Evolutionary conservation across 1,140 invertebrate genomes (phyloP).

Genomic region (Phenacoccus solenopsis): DNA sequence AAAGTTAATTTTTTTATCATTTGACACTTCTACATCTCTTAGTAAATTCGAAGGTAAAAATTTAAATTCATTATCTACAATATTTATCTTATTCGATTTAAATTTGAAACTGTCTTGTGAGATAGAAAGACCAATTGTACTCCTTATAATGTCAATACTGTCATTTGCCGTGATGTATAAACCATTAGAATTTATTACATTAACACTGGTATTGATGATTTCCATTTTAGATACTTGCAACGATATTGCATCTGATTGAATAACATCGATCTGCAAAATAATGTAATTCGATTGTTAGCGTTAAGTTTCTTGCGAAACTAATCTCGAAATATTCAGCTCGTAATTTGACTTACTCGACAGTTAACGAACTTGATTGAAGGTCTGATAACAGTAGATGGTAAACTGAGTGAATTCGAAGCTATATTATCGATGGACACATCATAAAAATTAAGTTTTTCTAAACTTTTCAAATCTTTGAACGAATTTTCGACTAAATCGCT

Average conservation of each 20-base stretch:
- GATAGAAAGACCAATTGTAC: background rate
- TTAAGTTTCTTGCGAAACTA: background rate
- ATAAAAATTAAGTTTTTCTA: background rate
- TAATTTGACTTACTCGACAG: background rate
- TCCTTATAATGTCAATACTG: background rate
- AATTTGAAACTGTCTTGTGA: background rate
- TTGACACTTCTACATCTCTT: conserved; percentile 6
- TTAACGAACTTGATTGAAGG: background rate
- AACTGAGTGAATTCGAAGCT: background rate
- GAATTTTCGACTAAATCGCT: background rate
- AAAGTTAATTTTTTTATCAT: conserved; percentile 16
- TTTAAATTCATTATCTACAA: conserved; percentile 14
- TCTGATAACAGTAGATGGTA: background rate
- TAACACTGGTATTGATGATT: background rate
- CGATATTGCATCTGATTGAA: background rate
- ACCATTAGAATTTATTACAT: background rate
- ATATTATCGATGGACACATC: background rate
- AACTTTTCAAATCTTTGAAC: background rate
- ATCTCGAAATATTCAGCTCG: background rate
- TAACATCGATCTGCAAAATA: background rate
- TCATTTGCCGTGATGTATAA: background rate
- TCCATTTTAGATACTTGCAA: background rate
- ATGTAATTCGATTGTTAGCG: no score
- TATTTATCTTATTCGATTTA: background rate
- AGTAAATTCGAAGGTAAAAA: conserved; percentile 1